Evolutionary conservation across 2,797 vertebrate genomes (phyloP).

Genomic region (Coendou prehensilis): DNA sequence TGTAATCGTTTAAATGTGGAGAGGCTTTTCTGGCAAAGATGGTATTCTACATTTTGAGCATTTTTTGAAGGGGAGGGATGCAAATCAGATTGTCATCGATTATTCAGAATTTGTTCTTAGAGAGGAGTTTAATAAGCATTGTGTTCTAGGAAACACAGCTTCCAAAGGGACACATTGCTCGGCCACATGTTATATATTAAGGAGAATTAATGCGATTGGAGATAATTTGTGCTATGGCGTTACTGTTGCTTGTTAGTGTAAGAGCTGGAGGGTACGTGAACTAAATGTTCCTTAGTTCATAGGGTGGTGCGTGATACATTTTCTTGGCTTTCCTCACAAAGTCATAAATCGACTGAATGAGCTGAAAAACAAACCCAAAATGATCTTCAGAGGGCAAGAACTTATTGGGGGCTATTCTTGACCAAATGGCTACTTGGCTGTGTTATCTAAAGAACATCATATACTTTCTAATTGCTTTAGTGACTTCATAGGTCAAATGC

Average conservation of each 20-base stretch:
- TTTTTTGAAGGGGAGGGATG: neutral
- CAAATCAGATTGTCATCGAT: conserved; percentile 59
- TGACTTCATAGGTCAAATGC: conserved; percentile 72
- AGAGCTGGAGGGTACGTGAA: conserved; percentile 69
- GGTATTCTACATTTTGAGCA: conserved; percentile 31
- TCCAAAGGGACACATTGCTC: conserved; percentile 53
- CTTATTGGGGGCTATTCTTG: conserved; percentile 65
- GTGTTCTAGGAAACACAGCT: conserved; percentile 57
- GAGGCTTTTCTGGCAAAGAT: conserved; percentile 54
- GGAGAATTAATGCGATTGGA: conserved; percentile 19
- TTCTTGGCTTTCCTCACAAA: conserved; percentile 65
- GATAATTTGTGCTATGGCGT: conserved; percentile 25
- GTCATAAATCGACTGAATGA: conserved; percentile 71
- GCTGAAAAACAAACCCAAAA: conserved; percentile 71
- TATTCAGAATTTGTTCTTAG: conserved; percentile 67
- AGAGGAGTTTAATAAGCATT: conserved; percentile 70
- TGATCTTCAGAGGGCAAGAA: conserved; percentile 68
- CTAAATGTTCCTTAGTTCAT: conserved; percentile 67
- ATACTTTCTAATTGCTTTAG: conserved; percentile 62
- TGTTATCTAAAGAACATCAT: conserved; percentile 64
- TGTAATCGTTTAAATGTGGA: neutral
- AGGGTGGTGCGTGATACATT: conserved; percentile 60
- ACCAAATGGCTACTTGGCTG: conserved; percentile 78
- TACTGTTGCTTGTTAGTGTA: conserved; percentile 65
- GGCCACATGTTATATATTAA: conserved; percentile 54